Conservation (phyloP, 2,797 vertebrate species). For the Denticeps clupeoides region DNA sequence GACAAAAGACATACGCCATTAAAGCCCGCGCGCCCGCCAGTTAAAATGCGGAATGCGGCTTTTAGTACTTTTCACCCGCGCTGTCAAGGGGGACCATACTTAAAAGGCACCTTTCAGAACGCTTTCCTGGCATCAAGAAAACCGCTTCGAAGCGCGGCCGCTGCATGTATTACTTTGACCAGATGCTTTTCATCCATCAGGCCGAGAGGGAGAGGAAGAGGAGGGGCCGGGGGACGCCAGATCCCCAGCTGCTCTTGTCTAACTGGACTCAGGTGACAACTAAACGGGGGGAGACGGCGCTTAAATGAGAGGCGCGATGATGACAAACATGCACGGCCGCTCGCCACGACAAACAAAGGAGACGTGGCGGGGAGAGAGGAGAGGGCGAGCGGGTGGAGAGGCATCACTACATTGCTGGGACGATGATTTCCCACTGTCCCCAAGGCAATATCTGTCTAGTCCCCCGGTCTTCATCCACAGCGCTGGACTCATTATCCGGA, state of each 20-base stretch:
- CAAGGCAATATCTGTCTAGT: constrained; percentile 35
- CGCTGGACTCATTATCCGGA: constrained; percentile 53
- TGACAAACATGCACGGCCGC: constrained; percentile 29
- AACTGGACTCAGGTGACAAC: constrained; percentile 57
- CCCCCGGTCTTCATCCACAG: constrained; percentile 38
- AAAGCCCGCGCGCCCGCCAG: too few relatives aligned
- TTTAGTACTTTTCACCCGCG: too few relatives aligned
- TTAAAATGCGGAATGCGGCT: too few relatives aligned
- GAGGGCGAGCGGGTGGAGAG: constrained; percentile 1
- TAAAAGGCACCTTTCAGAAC: too few relatives aligned
- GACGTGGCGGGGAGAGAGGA: constrained; percentile 11
- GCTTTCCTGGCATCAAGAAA: constrained; percentile 13
- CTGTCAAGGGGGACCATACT: too few relatives aligned
- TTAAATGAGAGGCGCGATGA: constrained; percentile 33
- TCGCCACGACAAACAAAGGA: constrained; percentile 34
- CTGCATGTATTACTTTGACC: constrained; percentile 17
- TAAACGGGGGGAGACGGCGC: constrained; percentile 35
- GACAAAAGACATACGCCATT: too few relatives aligned
- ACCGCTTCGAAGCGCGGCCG: constrained; percentile 32
- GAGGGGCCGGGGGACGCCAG: not conserved
- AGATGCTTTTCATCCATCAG: constrained; percentile 43
- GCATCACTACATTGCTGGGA: constrained; percentile 1
- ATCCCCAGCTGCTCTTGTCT: constrained; percentile 45
- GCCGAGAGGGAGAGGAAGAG: not conserved
- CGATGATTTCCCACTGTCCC: constrained; percentile 28